Base-by-base conservation (phyloP, 2,797 vertebrate genomes). In the Sebastes melanostomus region DNA sequence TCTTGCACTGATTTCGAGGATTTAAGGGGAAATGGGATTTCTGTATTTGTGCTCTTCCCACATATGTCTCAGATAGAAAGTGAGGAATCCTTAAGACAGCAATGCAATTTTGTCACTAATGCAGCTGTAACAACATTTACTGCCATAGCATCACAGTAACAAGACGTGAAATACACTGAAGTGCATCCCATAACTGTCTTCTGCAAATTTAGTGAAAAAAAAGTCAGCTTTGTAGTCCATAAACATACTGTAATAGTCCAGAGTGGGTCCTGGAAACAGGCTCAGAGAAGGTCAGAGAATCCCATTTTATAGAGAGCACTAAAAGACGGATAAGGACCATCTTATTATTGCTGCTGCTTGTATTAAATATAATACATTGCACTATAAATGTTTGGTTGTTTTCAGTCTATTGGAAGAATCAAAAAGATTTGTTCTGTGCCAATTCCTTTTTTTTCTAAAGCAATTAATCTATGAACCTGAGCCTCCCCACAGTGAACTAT, bases 1-100 rank as follows among this genome's bases (percentile, higher is more conserved):
- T 34, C 25, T 84, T 87, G 72, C 72, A 85, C 6, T 80, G 86
- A 92, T 93, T 94, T 94, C 75, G 66, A 92, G 88, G 93, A 93
- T 93, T 90, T 82, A 67, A 82, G 52, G 20, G 89, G 85, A 90
- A 92, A 91, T 79, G 13, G 24, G 75, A 80, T 86, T 90, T 89
- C 65, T 87, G 70, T 83, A 63, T 79, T 82, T 88, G 29, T 83
- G 54, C 29, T 82, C 88, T 90, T 90, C 77, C 73, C 82, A 86
- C 67, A 65, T 80, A 11, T 74, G 73, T 46, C 80, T 86, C 61
- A 80, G 56, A 84, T 72, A 85, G 76, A 88, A 87, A 89, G 82
- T 86, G 59, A 84, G 30, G 55, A 72, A 75, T 80, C 8, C 8
- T 69, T 3, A 52, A 71, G 46, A 62, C 56, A 36, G 7, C 12